Evolutionary conservation across 1,140 invertebrate species (phyloP), one percentile per base, ranked within the genome.

Genomic region (Drosophila setifemur): DNA sequence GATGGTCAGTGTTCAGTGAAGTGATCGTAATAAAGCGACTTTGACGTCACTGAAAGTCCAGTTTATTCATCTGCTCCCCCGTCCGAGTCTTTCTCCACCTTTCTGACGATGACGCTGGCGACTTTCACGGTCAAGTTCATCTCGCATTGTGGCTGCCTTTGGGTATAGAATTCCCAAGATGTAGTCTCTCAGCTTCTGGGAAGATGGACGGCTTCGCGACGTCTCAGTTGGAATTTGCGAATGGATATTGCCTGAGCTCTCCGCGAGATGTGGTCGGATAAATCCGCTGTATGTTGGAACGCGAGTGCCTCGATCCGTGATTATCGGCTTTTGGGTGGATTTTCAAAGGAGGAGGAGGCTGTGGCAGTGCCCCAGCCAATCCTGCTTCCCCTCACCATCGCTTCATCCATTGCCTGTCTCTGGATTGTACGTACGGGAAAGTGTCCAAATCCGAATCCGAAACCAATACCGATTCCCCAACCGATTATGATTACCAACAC

Each of bases 61-160:
- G 74, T 74, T 83, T 71, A 35, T 47, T 25, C 18, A 9, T 23
- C 21, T 37, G 21, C 33, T 26, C 8, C 47, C 28, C 25, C 12
- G 23, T 33, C 9, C 14, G 11, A 12, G 25, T 33, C 48, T 44
- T 66, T 66, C 48, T 50, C 45, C 11, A 23, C 50, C 12, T 12
- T 18, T 31, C n/a, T 12, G 14, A 18, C 78, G 50, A 49, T 75
- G 63, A 69, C 69, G 66, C 60, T 61, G 63, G 55, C 69, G 55
- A 69, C 75, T 88, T 88, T 88, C 85, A 88, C 85, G 85, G 85
- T 88, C 85, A 88, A 88, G 85, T 88, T 88, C 85, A 88, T 88
- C 60, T 72, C 25, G 48, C 42, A 29, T 48, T 64, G 49, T 76
- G 26, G 47, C n/a, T 39, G 39, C 31, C 45, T 48, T 31, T 33